A percentile compares a stretch with the other conserved stretches of the same genome.
These are phyloP conservation scores for Drosophila setosimentum DNA, from an alignment of 2,888 invertebrate species.

Conservation along the genomic window DNA sequence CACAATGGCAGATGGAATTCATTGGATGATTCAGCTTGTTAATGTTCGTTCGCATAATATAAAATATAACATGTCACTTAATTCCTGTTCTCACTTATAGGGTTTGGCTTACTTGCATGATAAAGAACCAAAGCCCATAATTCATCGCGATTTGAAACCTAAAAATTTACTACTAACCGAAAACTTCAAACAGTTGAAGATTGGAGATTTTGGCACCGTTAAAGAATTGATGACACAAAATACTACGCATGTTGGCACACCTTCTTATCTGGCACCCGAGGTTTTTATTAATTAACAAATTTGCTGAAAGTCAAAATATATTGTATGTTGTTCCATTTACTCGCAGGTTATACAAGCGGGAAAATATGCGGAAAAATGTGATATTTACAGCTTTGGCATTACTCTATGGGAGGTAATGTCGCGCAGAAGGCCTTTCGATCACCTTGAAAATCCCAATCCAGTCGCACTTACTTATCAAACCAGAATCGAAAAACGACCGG, in stretches of 20 bases:
- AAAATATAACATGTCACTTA: background rate
- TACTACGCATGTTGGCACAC: rapidly evolving
- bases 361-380: background rate
- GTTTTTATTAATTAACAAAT: background rate
- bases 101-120: conserved; percentile 17
- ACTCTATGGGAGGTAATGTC: background rate
- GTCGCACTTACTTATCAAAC: rapidly evolving
- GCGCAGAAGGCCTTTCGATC: background rate
- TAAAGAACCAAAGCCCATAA: background rate
- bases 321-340: too few relatives aligned
- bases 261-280: background rate
- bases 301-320: too few relatives aligned
- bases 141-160: conserved; percentile 40
- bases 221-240: background rate
- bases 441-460: background rate
- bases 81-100: background rate
- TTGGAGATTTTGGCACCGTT: background rate
- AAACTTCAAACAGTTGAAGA: conserved; percentile 10
- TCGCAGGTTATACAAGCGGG: rapidly evolving
- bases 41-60: background rate
- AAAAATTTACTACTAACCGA: conserved; percentile 21
- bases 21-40: conserved; percentile 5
- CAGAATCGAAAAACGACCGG: background rate
- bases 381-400: background rate
- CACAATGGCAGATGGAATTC: background rate